Percentiles rank a stretch among this genome's conserved stretches.
phyloP scores from a whole-genome alignment of 2,797 vertebrate genomes.

The Coregonus sp. region DNA sequence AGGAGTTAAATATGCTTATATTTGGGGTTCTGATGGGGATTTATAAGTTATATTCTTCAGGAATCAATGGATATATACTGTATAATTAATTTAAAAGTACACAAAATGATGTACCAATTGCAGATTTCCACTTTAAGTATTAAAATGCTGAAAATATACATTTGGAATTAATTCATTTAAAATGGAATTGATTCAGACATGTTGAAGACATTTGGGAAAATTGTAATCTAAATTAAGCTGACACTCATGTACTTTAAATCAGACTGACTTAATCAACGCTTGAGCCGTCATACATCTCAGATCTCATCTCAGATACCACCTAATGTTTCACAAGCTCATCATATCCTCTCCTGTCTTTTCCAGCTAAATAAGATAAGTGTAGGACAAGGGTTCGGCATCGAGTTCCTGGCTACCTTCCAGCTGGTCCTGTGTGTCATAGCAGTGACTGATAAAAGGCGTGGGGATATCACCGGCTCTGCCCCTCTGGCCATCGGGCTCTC shows the following conservation, averaged over 20 bases:
- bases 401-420: conserved; percentile 84
- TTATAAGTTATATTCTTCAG: not conserved
- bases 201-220: no score
- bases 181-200: not conserved
- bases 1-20: not conserved
- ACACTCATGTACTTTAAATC: not conserved
- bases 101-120: conserved; percentile 21
- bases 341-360: not conserved
- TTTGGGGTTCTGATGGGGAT: not conserved
- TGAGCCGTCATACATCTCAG: not conserved
- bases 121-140: not conserved
- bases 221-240: not conserved
- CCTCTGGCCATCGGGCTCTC: conserved; percentile 82
- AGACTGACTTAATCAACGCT: not conserved
- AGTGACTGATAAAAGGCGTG: conserved; percentile 78
- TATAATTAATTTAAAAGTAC: not conserved
- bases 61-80: not conserved
- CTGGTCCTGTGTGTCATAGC: conserved; percentile 83
- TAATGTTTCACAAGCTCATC: not conserved
- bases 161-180: not conserved
- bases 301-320: not conserved
- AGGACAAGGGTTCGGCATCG: conserved; percentile 78
- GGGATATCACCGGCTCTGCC: conserved; percentile 72
- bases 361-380: conserved; percentile 65
- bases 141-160: not conserved